phyloP scores from a whole-genome alignment of 2,888 invertebrate species.

The Spodoptera littoralis region DNA sequence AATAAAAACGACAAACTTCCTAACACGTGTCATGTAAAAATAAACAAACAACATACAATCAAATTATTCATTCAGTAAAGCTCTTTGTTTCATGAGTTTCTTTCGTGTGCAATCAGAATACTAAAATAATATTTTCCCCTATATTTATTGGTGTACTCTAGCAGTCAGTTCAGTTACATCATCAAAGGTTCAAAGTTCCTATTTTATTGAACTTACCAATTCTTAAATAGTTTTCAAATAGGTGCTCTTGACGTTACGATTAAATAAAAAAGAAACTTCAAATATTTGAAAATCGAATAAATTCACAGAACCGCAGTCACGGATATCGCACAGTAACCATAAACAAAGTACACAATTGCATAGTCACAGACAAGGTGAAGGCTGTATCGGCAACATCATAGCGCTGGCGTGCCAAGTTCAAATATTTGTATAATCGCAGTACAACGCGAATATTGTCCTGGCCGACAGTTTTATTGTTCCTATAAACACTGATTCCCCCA shows the following conservation, averaged over 20 bases:
- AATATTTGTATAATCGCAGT: constrained; percentile 57
- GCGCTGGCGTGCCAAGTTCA: constrained; percentile 42
- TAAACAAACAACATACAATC: constrained; percentile 6
- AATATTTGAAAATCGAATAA: constrained; percentile 7
- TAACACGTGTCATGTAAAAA: constrained; percentile 5
- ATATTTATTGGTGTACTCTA: too few relatives aligned
- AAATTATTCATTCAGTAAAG: constrained; percentile 1
- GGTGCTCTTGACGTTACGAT: neutral
- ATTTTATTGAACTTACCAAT: constrained; percentile 1
- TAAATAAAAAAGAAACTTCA: constrained; percentile 4
- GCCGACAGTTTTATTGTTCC: constrained; percentile 76
- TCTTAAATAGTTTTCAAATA: neutral
- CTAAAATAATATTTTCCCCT: too few relatives aligned
- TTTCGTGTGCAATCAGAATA: neutral
- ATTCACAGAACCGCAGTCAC: constrained; percentile 15
- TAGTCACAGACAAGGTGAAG: constrained; percentile 49
- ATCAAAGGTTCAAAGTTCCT: neutral
- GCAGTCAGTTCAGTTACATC: neutral
- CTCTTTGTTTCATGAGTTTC: constrained; percentile 5
- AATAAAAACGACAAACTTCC: constrained; percentile 18
- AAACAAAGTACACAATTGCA: constrained; percentile 48
- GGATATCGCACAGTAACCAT: constrained; percentile 25
- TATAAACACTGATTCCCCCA: constrained; percentile 72
- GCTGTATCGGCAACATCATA: constrained; percentile 38
- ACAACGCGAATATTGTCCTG: constrained; percentile 63